Conservation (phyloP, 2,888 invertebrate genomes). For the Mycalesis mineus region DNA sequence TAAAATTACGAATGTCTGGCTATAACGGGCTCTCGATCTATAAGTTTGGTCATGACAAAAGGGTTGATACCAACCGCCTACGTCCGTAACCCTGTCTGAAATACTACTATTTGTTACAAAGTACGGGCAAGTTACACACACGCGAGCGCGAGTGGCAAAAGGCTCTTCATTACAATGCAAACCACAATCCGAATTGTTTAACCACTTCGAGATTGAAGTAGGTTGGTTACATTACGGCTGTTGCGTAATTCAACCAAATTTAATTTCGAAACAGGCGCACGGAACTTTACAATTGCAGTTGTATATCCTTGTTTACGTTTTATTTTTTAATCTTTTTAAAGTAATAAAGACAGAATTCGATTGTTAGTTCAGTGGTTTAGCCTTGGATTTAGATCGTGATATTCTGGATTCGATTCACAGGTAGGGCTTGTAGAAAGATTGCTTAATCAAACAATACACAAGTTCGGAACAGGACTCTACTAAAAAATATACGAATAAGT, state of each 20-base stretch:
- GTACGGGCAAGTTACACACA: background rate
- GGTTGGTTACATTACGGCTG: slow-evolving; percentile 8
- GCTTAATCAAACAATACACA: too few species aligned
- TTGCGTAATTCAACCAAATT: slow-evolving; percentile 7
- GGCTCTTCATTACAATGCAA: slow-evolving; percentile 7
- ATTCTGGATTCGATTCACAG: too few species aligned
- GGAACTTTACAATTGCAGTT: background rate
- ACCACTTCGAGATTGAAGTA: slow-evolving; percentile 10
- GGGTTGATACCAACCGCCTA: background rate
- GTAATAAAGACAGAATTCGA: too few species aligned
- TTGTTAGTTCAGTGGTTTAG: too few species aligned
- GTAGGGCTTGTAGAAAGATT: too few species aligned
- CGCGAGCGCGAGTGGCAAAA: slow-evolving; percentile 3
- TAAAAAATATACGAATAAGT: too few species aligned
- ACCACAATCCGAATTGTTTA: slow-evolving; percentile 9
- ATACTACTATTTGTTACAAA: background rate
- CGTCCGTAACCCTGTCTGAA: background rate
- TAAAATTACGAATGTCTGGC: too few species aligned
- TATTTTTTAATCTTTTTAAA: too few species aligned
- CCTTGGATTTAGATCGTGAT: too few species aligned
- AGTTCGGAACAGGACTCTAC: too few species aligned
- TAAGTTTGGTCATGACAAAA: too few species aligned
- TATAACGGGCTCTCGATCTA: too few species aligned
- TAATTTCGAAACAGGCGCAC: slow-evolving; percentile 1
- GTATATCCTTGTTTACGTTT: background rate